Base-by-base conservation (phyloP, 2,113 vertebrate genomes). In the Osmerus eperlanus region DNA sequence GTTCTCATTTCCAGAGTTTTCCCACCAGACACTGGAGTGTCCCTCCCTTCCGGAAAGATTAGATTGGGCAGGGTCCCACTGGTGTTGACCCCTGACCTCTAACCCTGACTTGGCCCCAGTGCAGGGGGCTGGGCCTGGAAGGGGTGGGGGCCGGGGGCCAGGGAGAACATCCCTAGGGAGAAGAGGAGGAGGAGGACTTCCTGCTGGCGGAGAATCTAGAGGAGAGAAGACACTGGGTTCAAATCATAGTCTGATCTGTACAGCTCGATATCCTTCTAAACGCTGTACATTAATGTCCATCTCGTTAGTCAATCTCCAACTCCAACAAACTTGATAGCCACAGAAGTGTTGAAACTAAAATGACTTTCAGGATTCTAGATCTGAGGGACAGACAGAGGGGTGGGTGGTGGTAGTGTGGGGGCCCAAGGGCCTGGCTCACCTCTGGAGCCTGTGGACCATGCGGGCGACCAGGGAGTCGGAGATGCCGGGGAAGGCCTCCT, bases 391-490 rank as follows among this genome's bases (percentile, higher is more conserved):
- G 54, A 16, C 14, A 14, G 16, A 56, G 55, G 18, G 55, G 16
- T 56, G 56, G 56, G 56, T 58, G 19, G 56, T 18, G n/a, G 18
- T 15, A 16, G 60, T 41, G 59, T 14, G 19, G 19, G 1, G 19
- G 65, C 32, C 15, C 21, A n/a, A 53, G 14, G 8, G 16, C 36
- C n/a, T 61, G 36, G 53, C 62, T 85, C 87, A 99, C 97, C 97
- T 96, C 90, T 97, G 95, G 68, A 99, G 92, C 85, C 96, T 90
- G 84, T 94, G 94, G 74, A 99, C 93, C 3, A 99, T 96, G 75
- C 96, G 92, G 6, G 94, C 90, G 79, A 99, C 95, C 92, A 99
- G 94, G 62, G 94, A 95, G 71, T 99, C 97, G 0, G 95, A 93
- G 86, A 98, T 97, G 29, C 97, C 95, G 0, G 96, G 96, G 83